These are phyloP conservation scores for Beaufortia kweichowensis DNA, from an alignment of 2,113 vertebrate genomes.

Conservation along the genomic window DNA sequence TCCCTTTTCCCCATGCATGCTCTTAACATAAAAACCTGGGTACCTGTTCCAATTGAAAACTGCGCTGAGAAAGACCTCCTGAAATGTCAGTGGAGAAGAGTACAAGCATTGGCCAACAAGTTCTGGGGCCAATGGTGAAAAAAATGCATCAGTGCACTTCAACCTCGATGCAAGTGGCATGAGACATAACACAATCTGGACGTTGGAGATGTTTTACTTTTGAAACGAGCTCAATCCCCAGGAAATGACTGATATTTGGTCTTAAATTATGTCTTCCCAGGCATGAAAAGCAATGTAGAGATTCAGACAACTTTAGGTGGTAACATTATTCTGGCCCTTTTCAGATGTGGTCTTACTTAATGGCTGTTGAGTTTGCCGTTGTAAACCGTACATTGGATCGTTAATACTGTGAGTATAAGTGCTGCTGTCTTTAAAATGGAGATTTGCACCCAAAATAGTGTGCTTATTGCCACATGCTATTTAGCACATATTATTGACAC, in stretches of 20 bases:
- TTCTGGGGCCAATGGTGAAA: constrained; percentile 1
- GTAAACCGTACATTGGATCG: no score
- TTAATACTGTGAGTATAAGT: no score
- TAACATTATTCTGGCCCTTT: background rate
- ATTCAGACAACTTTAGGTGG: no score
- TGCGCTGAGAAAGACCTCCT: constrained; percentile 16
- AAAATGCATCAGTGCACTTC: constrained; percentile 12
- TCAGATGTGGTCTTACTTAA: constrained; percentile 6
- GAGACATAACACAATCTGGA: no score
- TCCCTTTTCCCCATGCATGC: background rate
- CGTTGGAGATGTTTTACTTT: constrained; percentile 39
- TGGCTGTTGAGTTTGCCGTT: no score
- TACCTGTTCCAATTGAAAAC: background rate
- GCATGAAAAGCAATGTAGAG: no score
- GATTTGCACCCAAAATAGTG: no score
- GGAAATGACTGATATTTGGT: constrained; percentile 40
- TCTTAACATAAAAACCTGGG: constrained; percentile 2
- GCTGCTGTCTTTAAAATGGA: no score
- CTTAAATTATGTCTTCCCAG: no score
- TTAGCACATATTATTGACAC: no score
- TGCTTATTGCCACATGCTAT: no score
- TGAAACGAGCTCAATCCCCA: constrained; percentile 16
- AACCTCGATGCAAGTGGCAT: constrained; percentile 36
- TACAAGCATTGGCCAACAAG: background rate
- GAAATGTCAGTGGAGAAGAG: constrained; percentile 11